Evolutionary conservation across 2,797 vertebrate species (phyloP).

Genomic region (Pseudochirops corinnae): DNA sequence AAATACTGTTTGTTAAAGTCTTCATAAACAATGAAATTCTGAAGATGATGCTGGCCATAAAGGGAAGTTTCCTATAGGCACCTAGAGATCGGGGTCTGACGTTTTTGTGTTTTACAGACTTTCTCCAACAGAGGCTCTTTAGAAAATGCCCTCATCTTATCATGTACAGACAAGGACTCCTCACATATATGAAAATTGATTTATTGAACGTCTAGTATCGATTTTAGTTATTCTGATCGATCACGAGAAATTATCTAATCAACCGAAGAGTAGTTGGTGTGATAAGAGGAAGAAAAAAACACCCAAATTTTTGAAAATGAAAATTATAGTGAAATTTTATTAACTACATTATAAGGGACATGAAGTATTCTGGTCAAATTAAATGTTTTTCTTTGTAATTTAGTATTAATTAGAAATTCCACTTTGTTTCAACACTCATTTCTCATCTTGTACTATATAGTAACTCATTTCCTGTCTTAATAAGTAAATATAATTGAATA

Average conservation of each 20-base stretch:
- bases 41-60: neutral
- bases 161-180: slow-evolving; percentile 35
- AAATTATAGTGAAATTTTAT: slow-evolving; percentile 30
- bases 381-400: slow-evolving; percentile 24
- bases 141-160: slow-evolving; percentile 31
- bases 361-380: slow-evolving; percentile 24
- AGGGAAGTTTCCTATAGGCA: neutral
- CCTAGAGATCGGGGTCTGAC: neutral
- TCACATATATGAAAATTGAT: slow-evolving; percentile 35
- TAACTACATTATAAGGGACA: slow-evolving; percentile 9
- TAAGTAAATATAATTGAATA: slow-evolving; percentile 26
- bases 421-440: slow-evolving; percentile 30
- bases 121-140: neutral
- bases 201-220: slow-evolving; percentile 23
- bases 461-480: slow-evolving; percentile 43
- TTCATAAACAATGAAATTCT: neutral
- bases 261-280: slow-evolving; percentile 35
- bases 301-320: slow-evolving; percentile 41
- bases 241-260: slow-evolving; percentile 13
- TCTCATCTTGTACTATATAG: neutral
- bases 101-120: neutral
- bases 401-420: slow-evolving; percentile 10
- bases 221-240: slow-evolving; percentile 14
- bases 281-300: slow-evolving; percentile 15
- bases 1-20: neutral